These are phyloP conservation scores for Netelia fuscicornis DNA, from an alignment of 2,888 invertebrate genomes.

Conservation along the genomic window DNA sequence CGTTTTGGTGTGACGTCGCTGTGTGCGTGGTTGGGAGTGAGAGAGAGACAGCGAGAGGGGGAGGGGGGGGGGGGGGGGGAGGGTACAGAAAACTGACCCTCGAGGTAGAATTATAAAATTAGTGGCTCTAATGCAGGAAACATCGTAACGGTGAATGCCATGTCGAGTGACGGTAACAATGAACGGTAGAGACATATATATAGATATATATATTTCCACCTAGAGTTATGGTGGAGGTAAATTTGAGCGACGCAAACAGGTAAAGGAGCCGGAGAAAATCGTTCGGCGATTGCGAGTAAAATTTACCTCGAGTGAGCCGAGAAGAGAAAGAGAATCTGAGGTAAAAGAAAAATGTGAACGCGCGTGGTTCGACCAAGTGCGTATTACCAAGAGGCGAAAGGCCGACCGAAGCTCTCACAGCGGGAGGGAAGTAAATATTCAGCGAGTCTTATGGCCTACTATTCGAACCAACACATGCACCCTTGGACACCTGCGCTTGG, in stretches of 20 bases:
- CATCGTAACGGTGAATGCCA: conserved; percentile 75
- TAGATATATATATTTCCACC: not conserved
- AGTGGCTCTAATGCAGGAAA: conserved; percentile 77
- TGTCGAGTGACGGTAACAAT: conserved; percentile 73
- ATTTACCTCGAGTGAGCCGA: conserved; percentile 33
- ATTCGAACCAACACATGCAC: conserved; percentile 19
- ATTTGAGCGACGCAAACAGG: conserved; percentile 53
- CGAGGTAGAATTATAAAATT: conserved; percentile 80
- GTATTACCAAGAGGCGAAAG: conserved; percentile 66
- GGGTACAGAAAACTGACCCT: conserved; percentile 69
- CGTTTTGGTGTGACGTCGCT: not conserved
- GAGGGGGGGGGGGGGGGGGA: not conserved
- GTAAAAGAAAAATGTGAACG: conserved; percentile 36
- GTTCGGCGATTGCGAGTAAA: conserved; percentile 59
- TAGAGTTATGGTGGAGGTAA: conserved; percentile 23
- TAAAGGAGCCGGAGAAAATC: conserved; percentile 58
- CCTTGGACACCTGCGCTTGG: conserved; percentile 53
- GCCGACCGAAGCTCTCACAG: conserved; percentile 62
- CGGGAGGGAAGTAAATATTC: conserved; percentile 46
- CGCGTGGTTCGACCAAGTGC: conserved; percentile 61
- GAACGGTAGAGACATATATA: conserved; percentile 13
- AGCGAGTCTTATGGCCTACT: conserved; percentile 18
- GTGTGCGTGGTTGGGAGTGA: conserved; percentile 13
- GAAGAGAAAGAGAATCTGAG: conserved; percentile 14
- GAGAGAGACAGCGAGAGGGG: not conserved